A percentile compares a stretch with the other conserved stretches of the same genome.
phyloP scores from a whole-genome alignment of 1,140 invertebrate genomes.

The Homalodisca vitripennis region DNA sequence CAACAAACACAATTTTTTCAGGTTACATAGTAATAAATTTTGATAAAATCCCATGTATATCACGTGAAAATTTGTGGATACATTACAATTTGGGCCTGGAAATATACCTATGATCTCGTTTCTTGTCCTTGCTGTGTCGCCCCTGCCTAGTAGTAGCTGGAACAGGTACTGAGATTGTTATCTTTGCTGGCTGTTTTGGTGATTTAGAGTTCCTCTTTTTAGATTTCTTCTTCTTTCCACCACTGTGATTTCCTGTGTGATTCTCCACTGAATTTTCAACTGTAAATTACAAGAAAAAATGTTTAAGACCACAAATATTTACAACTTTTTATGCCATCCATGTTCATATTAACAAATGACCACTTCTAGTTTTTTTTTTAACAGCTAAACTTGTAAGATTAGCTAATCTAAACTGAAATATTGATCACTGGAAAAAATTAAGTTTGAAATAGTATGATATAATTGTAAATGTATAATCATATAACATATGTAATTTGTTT shows the following conservation, averaged over 20 bases:
- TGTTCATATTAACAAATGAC: neutral
- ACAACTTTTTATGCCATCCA: neutral
- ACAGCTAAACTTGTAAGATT: neutral
- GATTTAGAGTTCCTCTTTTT: conserved; percentile 15
- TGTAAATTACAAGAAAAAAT: neutral
- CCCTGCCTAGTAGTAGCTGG: too few relatives aligned
- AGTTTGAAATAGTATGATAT: neutral
- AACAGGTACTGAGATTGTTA: neutral
- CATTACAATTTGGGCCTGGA: too few relatives aligned
- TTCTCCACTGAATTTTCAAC: neutral
- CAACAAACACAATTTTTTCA: too few relatives aligned
- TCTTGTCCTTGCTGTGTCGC: conserved; percentile 1
- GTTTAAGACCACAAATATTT: neutral
- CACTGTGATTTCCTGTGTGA: neutral
- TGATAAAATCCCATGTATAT: too few relatives aligned
- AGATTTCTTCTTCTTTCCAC: neutral
- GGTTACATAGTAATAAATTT: too few relatives aligned
- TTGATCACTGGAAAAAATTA: neutral
- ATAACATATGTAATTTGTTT: too few relatives aligned
- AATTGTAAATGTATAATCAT: too few relatives aligned
- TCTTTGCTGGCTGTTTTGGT: neutral
- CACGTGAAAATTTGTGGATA: too few relatives aligned
- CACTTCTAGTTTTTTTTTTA: neutral
- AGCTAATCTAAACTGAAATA: neutral
- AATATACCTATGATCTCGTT: conserved; percentile 8